Evolutionary conservation across 2,888 invertebrate species (phyloP).

Genomic region (Hermaeophaga mercurialis): DNA sequence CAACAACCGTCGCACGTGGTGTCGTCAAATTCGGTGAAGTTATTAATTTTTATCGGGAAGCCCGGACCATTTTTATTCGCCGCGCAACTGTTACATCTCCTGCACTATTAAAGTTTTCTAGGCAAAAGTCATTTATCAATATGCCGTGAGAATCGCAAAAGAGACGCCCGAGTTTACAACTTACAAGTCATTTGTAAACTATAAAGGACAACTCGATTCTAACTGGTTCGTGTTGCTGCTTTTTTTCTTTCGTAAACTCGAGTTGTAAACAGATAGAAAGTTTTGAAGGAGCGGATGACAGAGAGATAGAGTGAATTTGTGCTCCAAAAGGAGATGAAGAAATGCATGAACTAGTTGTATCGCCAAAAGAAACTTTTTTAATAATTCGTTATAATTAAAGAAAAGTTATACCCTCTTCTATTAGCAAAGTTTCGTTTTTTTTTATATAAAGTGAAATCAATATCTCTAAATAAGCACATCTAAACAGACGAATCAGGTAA

Average conservation of each 20-base stretch:
- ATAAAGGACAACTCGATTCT: constrained; percentile 25
- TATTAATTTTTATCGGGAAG: constrained; percentile 34
- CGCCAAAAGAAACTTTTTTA: too few relatives aligned
- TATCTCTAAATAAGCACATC: too few relatives aligned
- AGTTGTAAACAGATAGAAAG: constrained; percentile 25
- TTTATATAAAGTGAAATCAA: too few relatives aligned
- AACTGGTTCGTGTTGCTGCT: constrained; percentile 18
- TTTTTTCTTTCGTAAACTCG: constrained; percentile 16
- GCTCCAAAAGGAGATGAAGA: too few relatives aligned
- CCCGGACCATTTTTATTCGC: constrained; percentile 29
- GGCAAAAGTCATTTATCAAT: constrained; percentile 35
- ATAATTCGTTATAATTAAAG: too few relatives aligned
- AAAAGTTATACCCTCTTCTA: too few relatives aligned
- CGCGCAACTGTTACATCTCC: constrained; percentile 31
- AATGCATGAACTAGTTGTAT: too few relatives aligned
- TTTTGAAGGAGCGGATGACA: constrained; percentile 12
- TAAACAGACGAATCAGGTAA: too few relatives aligned
- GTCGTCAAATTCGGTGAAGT: constrained; percentile 33
- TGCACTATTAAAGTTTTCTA: constrained; percentile 33
- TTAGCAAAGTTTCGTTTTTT: too few relatives aligned
- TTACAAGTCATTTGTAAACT: constrained; percentile 34
- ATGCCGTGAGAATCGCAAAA: constrained; percentile 23
- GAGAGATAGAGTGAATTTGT: too few relatives aligned
- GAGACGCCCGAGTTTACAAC: constrained; percentile 32
- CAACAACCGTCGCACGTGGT: constrained; percentile 23